Base-by-base conservation (phyloP, 2,888 invertebrate species). In the Monoplex corrugatus region DNA sequence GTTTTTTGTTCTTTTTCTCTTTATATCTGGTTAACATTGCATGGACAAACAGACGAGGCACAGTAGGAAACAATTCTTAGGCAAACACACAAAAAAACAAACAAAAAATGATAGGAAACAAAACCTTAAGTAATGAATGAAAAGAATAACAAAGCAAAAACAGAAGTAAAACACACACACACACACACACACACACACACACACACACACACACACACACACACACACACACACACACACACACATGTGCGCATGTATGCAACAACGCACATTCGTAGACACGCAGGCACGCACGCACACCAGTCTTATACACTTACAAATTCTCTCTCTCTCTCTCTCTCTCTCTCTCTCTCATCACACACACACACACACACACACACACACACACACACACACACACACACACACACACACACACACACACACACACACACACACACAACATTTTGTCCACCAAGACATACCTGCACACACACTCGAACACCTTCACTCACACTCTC, bases 241-340 rank as follows among this genome's bases (percentile, higher is more conserved):
- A 87, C 78, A 75, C 35, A 45, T 44, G 75, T 32, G 32, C 44
- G 75, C 87, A 87, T 38, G 68, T 19, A 86, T 40, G n/a, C 68
- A 86, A 38, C 35, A 2, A n/a, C 68, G 43, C 86, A 40, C 86
- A 40, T 35, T n/a, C 85, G 16, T 50, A 35, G 45, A 85, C 32
- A 85, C 57, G 50, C 85, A 50, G 45, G n/a, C 57, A 50, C 57
- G n/a, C 57, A 50, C 50, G 23, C 23, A 63, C 8, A 16, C 3
- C 23, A 63, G 3, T 63, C 28, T 63, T 23, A 8, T 3, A 23
- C 63, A 63, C 3, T 23, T 23, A 63, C 23, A 63, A 16, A 23
- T 63, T 63, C 16, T 63, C 23, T 63, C 3, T 23, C 28, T 63
- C 28, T 63, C 23, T 63, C 23, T 23, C 28, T 63, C 28, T 8